Base-by-base conservation (phyloP, 2,888 invertebrate species). In the Linnaemya vulpina region DNA sequence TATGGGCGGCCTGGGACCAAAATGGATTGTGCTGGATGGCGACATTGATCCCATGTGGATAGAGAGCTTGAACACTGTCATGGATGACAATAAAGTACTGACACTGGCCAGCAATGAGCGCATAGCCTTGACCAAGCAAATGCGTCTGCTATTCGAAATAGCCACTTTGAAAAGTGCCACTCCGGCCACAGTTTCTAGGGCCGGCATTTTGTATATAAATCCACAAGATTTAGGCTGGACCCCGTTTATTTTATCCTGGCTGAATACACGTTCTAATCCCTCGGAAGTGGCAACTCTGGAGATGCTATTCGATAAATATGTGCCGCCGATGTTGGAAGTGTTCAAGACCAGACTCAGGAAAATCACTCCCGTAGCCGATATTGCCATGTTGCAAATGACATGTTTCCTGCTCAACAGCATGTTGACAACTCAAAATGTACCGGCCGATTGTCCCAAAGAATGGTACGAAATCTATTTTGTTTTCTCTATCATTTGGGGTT, bases 31-130 rank as follows among this genome's bases (percentile, higher is more conserved):
- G 10, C 94, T 98, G 63, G 98, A 98, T 92, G 98, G 98, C 20
- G 98, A 98, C 90, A 98, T 98, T 88, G 98, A 98, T 93, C 98
- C 98, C 1, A 98, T 98, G 98, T 98, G 98, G 98, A 98, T 98
- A 89, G 98, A 98, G 93, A 98, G 98, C 43, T 94, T 98, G 38
- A 98, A 98, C 91, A 98, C 98, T 3, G 95, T 98, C 20, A 98
- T 98, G 98, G 98, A 98, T 91, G 98, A 98, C 91, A 98, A 98
- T 92, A 98, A 98, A 93, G 96, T 96, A 7, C 91, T 98, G 86
- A 98, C 98, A 0, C 92, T 98, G 88, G 98, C 98, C 8, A 98
- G 98, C 92, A 98, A 98, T 90, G 98, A 98, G 92, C 94, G 98
- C 75, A 98, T 98, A 80, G 97, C 98, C 0, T 93, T 98, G 71